Conservation (phyloP, 2,888 invertebrate genomes). For the Cyrtodaria siliqua region DNA sequence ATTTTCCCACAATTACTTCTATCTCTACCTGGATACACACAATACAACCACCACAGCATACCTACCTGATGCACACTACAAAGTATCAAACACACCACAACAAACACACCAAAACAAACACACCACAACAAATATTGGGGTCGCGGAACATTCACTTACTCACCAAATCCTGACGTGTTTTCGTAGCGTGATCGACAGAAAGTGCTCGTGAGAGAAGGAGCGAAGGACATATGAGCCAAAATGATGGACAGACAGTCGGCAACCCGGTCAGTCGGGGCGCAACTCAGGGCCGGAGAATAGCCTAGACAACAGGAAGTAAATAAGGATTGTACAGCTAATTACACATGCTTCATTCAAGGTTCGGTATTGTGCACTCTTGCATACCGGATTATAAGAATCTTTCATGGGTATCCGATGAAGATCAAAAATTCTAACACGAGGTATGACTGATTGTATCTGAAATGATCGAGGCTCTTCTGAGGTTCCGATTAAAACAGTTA, state of each 20-base stretch:
- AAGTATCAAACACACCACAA: background rate
- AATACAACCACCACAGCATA: slow-evolving; percentile 1
- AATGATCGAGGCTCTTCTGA: too few species aligned
- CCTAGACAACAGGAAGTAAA: slow-evolving; percentile 78
- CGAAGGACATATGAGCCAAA: slow-evolving; percentile 85
- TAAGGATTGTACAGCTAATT: too few species aligned
- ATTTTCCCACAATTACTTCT: too few species aligned
- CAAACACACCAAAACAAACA: background rate
- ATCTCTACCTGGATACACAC: background rate
- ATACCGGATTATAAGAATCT: too few species aligned
- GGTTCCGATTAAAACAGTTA: too few species aligned
- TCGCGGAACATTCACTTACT: slow-evolving; percentile 55
- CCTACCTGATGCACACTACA: background rate
- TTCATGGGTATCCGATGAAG: too few species aligned
- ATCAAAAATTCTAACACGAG: too few species aligned
- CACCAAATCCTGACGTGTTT: slow-evolving; percentile 69
- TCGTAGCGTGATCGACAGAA: slow-evolving; percentile 69
- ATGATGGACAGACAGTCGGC: slow-evolving; percentile 89
- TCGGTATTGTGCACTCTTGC: too few species aligned
- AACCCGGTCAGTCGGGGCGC: slow-evolving; percentile 89
- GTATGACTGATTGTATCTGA: too few species aligned
- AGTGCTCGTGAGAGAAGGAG: slow-evolving; percentile 76
- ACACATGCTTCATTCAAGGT: slow-evolving; percentile 10
- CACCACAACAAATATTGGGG: background rate
- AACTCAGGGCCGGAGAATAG: slow-evolving; percentile 89